Evolutionary conservation across 2,888 invertebrate genomes (phyloP).

Genomic region (Linyphia triangularis): DNA sequence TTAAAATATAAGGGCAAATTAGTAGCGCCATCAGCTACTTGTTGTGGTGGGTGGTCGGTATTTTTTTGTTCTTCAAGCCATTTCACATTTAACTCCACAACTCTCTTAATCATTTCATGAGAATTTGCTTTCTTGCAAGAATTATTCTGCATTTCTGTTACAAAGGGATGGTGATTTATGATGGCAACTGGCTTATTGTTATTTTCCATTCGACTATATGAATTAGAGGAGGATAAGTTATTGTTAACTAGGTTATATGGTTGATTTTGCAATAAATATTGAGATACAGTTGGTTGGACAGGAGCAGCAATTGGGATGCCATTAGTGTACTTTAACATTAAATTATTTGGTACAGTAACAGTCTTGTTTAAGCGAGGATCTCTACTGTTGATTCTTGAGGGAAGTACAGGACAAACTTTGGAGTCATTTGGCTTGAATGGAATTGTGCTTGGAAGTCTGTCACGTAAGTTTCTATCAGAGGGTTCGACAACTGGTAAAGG

Average conservation of each 20-base stretch:
- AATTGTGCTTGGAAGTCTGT: background rate
- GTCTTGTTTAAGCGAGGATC: constrained; percentile 7
- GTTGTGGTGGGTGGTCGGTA: constrained; percentile 35
- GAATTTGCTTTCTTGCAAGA: background rate
- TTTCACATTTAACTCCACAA: constrained; percentile 73
- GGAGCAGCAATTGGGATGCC: background rate
- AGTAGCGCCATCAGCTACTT: background rate
- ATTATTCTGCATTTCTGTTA: background rate
- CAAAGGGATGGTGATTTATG: background rate
- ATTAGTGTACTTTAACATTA: background rate
- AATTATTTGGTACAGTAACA: background rate
- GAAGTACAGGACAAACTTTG: background rate
- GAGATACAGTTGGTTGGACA: background rate
- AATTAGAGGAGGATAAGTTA: background rate
- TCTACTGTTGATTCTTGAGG: background rate
- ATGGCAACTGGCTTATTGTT: background rate
- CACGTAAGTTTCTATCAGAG: background rate
- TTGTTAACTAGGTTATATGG: background rate
- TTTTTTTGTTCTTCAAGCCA: constrained; percentile 75
- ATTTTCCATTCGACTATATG: background rate
- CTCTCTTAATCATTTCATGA: constrained; percentile 39
- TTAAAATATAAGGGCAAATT: constrained; percentile 27
- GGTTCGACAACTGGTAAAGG: background rate
- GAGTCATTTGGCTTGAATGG: background rate
- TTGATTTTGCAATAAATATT: background rate